A percentile compares a stretch with the other conserved stretches of the same genome.
Conservation (phyloP, 2,797 vertebrate species). For the Darevskia nairensis region DNA sequence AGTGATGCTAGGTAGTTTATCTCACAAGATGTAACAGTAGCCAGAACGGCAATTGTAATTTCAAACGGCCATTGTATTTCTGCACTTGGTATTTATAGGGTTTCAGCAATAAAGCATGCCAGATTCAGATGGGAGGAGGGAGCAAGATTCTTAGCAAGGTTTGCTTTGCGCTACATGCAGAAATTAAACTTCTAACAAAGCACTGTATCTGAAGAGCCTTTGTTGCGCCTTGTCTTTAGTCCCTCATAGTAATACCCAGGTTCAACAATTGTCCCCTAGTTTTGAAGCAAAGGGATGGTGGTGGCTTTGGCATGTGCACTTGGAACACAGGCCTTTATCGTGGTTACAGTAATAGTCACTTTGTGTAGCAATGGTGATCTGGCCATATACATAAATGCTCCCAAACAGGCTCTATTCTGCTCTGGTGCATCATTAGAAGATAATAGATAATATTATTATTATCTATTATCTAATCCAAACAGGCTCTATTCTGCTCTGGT, state of each 20-base stretch:
- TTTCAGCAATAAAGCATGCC: background rate
- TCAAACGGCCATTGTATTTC: background rate
- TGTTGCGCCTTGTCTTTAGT: background rate
- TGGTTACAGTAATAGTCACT: background rate
- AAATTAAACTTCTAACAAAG: background rate
- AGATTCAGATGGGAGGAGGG: background rate
- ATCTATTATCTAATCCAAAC: too few relatives aligned
- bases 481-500: too few relatives aligned
- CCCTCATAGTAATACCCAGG: background rate
- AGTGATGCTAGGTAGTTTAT: background rate
- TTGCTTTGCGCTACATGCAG: background rate
- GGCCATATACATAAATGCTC: background rate
- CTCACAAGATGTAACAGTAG: background rate
- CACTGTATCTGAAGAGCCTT: background rate
- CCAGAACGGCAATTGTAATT: background rate
- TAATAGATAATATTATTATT: too few relatives aligned
- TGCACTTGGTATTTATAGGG: background rate
- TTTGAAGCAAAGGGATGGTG: background rate
- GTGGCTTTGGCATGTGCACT: too few relatives aligned
- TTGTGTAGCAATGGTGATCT: background rate
- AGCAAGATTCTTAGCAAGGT: background rate
- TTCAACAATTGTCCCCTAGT: background rate
- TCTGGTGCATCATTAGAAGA: too few relatives aligned
- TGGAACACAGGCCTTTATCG: background rate
- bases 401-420: background rate